Evolutionary conservation across 2,888 invertebrate genomes (phyloP).

Genomic region (Ceratothoa steindachneri): DNA sequence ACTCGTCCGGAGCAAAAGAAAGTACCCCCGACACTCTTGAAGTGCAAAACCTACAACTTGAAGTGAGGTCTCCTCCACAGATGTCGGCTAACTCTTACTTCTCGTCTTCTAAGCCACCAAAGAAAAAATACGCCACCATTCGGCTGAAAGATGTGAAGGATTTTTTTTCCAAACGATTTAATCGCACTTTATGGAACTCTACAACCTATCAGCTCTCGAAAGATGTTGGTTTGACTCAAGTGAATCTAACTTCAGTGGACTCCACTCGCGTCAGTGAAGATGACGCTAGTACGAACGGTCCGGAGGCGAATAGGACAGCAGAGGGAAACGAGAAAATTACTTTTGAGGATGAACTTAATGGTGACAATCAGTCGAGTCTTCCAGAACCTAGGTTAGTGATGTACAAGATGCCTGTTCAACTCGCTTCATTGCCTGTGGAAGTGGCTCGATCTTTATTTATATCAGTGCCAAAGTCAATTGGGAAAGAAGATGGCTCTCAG

Average conservation of each 20-base stretch:
- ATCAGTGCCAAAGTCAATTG: not conserved
- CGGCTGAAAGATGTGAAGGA: not conserved
- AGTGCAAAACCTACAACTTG: not conserved
- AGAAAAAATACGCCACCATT: not conserved
- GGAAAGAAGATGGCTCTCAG: not conserved
- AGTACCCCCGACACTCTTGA: not conserved
- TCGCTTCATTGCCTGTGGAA: not conserved
- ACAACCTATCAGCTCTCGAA: no score
- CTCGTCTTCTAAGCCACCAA: not conserved
- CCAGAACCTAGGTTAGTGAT: not conserved
- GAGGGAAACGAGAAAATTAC: not conserved
- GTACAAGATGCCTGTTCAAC: not conserved
- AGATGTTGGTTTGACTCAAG: not conserved
- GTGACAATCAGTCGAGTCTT: slow-evolving; percentile 4
- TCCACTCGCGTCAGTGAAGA: not conserved
- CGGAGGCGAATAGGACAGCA: not conserved
- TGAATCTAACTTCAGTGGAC: not conserved
- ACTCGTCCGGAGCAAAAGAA: not conserved
- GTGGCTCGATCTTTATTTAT: not conserved
- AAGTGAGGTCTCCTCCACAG: not conserved
- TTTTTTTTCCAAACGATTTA: not conserved
- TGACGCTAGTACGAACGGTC: not conserved
- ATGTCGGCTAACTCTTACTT: not conserved
- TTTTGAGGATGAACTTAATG: not conserved
- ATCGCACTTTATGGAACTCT: not conserved